Percentiles rank a stretch among this genome's conserved stretches.
These are phyloP conservation scores for Achroia grisella DNA, from an alignment of 1,140 invertebrate genomes.

Conservation along the genomic window DNA sequence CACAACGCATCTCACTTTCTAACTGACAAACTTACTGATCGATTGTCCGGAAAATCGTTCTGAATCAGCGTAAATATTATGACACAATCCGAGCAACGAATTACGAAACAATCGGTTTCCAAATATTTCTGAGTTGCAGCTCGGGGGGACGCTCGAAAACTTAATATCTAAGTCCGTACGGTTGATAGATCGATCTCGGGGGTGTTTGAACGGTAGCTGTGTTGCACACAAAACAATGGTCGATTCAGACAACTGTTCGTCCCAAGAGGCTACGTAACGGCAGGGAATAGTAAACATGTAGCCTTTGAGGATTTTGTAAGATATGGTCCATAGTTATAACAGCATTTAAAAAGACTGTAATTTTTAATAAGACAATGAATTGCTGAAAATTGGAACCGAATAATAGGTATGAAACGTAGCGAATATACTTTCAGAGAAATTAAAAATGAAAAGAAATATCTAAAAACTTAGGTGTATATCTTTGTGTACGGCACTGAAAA, in stretches of 20 bases:
- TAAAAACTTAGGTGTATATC: too few relatives aligned
- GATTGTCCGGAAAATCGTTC: constrained; percentile 59
- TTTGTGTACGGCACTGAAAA: too few relatives aligned
- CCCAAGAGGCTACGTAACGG: background rate
- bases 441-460: too few relatives aligned
- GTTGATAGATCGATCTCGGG: constrained; percentile 62
- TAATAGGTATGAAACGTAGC: too few relatives aligned
- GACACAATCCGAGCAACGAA: constrained; percentile 53
- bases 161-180: constrained; percentile 30
- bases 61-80: constrained; percentile 63
- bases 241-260: background rate
- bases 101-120: constrained; percentile 61
- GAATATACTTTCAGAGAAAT: too few relatives aligned
- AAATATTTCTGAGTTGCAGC: constrained; percentile 28
- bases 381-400: too few relatives aligned
- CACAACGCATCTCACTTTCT: constrained; percentile 49
- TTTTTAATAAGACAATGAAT: background rate
- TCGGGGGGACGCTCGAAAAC: constrained; percentile 37
- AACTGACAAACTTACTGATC: constrained; percentile 37
- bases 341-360: background rate
- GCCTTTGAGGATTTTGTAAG: too few relatives aligned
- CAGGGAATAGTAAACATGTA: too few relatives aligned
- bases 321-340: too few relatives aligned
- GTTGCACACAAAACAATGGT: constrained; percentile 20
- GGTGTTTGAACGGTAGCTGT: constrained; percentile 31